A percentile compares a stretch with the other conserved stretches of the same genome.
These are phyloP conservation scores for Poliocrania exsul DNA, from an alignment of 2,797 vertebrate genomes.

Conservation along the genomic window DNA sequence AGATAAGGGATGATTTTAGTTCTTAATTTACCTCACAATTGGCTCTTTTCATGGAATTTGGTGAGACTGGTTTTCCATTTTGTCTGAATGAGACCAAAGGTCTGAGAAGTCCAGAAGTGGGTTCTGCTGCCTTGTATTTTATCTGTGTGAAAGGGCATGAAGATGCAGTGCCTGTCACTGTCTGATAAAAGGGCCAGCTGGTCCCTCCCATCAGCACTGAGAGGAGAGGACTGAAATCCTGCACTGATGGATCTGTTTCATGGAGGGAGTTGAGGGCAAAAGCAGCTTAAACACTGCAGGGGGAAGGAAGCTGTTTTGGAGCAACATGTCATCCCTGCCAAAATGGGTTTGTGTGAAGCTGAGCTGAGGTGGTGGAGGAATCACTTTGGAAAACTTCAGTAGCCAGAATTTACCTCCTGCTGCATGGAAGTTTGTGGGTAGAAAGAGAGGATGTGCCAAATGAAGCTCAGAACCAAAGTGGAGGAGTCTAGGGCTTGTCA, in stretches of 20 bases:
- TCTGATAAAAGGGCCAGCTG: neutral
- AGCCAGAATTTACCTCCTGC: neutral
- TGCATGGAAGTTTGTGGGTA: fast-evolving
- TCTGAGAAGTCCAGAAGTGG: neutral
- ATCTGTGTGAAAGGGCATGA: fast-evolving
- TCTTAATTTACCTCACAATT: neutral
- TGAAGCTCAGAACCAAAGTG: neutral
- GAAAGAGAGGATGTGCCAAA: neutral
- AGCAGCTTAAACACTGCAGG: neutral
- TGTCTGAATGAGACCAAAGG: neutral
- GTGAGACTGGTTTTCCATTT: neutral
- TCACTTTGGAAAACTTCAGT: neutral
- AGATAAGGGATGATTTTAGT: neutral
- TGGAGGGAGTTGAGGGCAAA: neutral
- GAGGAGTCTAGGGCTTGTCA: neutral
- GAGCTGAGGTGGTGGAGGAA: neutral
- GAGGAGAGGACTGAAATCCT: neutral
- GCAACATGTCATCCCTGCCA: neutral
- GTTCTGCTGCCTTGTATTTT: neutral
- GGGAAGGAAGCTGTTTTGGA: neutral
- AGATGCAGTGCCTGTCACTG: neutral
- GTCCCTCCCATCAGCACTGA: neutral
- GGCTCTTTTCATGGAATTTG: neutral
- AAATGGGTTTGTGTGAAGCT: neutral
- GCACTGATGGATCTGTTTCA: neutral